Conservation (phyloP, 2,113 vertebrate species). For the Mus pahari region DNA sequence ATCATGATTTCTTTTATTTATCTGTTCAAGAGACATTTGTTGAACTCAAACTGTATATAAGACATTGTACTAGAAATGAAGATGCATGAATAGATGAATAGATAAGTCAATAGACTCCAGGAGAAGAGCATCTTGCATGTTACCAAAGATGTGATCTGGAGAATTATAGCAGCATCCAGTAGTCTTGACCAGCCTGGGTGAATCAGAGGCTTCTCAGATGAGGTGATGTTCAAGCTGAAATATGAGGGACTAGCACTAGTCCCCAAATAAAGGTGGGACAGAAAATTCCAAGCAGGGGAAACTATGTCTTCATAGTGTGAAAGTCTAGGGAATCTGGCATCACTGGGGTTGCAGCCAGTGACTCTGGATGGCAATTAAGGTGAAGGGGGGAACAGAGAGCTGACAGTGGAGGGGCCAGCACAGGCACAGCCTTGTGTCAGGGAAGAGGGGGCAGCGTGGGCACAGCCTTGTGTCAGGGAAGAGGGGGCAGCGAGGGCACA, state of each 20-base stretch:
- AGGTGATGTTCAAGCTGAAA: background rate
- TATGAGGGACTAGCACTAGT: background rate
- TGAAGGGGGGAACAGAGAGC: background rate
- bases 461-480: background rate
- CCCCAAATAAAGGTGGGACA: background rate
- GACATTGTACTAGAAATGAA: slow-evolving; percentile 18
- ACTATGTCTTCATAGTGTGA: background rate
- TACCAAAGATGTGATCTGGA: background rate
- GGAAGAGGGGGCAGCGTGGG: background rate
- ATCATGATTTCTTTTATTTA: slow-evolving; percentile 37
- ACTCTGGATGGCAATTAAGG: background rate
- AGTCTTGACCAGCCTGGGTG: background rate
- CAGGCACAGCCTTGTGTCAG: background rate
- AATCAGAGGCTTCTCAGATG: background rate
- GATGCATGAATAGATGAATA: background rate
- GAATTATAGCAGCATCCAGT: background rate
- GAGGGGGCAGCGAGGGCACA: background rate
- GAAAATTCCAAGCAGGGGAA: background rate
- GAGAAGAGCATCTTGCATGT: background rate
- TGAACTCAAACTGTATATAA: background rate
- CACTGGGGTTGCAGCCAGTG: background rate
- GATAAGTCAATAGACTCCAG: background rate
- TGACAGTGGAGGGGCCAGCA: background rate
- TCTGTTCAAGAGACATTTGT: slow-evolving; percentile 1
- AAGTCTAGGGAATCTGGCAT: background rate